These are phyloP conservation scores for Lordiphosa mommai DNA, from an alignment of 1,140 invertebrate genomes.

Conservation along the genomic window DNA sequence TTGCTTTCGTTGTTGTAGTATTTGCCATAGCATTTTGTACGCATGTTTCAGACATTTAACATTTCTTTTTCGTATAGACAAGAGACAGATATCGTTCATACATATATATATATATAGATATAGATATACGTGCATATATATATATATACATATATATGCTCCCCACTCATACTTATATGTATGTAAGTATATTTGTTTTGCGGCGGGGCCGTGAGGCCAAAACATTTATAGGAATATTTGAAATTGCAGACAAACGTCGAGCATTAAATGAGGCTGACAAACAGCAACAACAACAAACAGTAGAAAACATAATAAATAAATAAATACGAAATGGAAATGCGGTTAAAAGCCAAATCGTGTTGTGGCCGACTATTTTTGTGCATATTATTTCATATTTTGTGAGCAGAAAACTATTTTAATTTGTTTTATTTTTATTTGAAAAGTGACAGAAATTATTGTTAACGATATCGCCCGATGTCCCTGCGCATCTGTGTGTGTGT, in stretches of 20 bases:
- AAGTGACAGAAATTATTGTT: conserved; percentile 72
- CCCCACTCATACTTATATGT: too few species aligned
- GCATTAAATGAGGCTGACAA: conserved; percentile 49
- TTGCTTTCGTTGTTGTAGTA: conserved; percentile 30
- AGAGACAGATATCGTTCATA: conserved; percentile 64
- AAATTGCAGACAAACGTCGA: conserved; percentile 51
- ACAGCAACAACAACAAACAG: conserved; percentile 23
- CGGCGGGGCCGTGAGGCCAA: conserved; percentile 54
- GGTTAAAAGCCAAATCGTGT: conserved; percentile 31
- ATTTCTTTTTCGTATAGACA: conserved; percentile 58
- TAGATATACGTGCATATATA: conserved; percentile 5
- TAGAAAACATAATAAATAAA: conserved; percentile 32
- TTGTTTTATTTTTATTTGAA: conserved; percentile 68
- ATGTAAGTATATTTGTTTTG: conserved; percentile 27
- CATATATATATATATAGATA: conserved; percentile 11
- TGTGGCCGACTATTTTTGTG: conserved; percentile 46
- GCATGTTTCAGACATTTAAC: conserved; percentile 70
- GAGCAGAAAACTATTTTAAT: conserved; percentile 65
- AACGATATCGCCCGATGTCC: conserved; percentile 59
- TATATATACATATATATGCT: conserved; percentile 9
- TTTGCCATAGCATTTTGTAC: conserved; percentile 64
- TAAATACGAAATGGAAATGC: conserved; percentile 51
- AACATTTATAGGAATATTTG: conserved; percentile 68
- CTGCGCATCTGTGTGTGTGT: not conserved
- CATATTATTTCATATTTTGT: conserved; percentile 67